phyloP scores from a whole-genome alignment of 2,888 invertebrate species.

The Drosophila demipolita region DNA sequence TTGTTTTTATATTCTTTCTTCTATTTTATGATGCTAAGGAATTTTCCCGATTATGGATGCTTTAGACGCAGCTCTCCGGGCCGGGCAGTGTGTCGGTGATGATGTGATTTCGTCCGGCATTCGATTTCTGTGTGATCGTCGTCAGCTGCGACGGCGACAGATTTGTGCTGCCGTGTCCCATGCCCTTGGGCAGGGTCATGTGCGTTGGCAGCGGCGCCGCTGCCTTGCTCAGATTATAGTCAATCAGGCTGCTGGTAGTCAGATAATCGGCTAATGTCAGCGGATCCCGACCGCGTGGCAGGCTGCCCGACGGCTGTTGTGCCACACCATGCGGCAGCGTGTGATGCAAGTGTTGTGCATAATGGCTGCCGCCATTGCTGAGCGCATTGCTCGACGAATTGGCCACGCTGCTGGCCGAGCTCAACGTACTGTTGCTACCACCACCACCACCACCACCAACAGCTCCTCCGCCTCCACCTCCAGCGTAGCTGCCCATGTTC shows the following conservation, averaged over 20 bases:
- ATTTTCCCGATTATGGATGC: slow-evolving; percentile 33
- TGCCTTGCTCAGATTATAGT: slow-evolving; percentile 83
- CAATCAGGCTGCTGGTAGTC: slow-evolving; percentile 84
- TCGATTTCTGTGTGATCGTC: slow-evolving; percentile 83
- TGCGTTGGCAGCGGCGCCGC: slow-evolving; percentile 64
- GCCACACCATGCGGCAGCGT: slow-evolving; percentile 76
- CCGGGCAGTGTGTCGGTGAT: slow-evolving; percentile 94
- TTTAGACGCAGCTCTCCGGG: slow-evolving; percentile 95
- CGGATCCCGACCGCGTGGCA: slow-evolving; percentile 77
- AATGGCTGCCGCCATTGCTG: slow-evolving; percentile 54
- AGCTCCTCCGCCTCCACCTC: slow-evolving; percentile 62
- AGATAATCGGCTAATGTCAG: slow-evolving; percentile 83
- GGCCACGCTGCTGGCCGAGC: slow-evolving; percentile 49
- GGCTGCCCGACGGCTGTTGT: slow-evolving; percentile 55
- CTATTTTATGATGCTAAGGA: slow-evolving; percentile 50
- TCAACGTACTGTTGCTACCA: slow-evolving; percentile 56
- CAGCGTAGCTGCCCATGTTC: slow-evolving; percentile 70
- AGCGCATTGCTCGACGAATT: slow-evolving; percentile 66
- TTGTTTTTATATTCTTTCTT: slow-evolving; percentile 45
- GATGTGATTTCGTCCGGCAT: slow-evolving; percentile 89
- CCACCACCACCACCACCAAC: slow-evolving; percentile 17
- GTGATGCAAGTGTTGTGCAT: slow-evolving; percentile 74
- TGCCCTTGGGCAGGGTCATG: slow-evolving; percentile 81
- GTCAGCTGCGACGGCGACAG: slow-evolving; percentile 73
- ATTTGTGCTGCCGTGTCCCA: slow-evolving; percentile 69